Conservation (phyloP, 2,888 invertebrate species). For the Apomyelois bistriatella region DNA sequence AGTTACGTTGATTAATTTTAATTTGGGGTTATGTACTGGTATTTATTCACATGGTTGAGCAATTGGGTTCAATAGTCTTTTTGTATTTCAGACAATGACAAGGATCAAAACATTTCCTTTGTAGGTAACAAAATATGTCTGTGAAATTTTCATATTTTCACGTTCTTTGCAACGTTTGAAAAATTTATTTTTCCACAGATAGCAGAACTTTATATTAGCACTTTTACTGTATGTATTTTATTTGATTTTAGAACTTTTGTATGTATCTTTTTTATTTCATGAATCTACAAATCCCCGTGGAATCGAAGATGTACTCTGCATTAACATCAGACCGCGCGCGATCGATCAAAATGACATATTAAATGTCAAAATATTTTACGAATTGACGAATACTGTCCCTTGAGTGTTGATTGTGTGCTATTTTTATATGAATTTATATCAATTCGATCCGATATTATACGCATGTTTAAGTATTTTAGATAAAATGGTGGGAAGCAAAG, state of each 20-base stretch:
- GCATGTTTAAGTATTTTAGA: too few relatives aligned
- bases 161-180: too few relatives aligned
- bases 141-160: too few relatives aligned
- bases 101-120: too few relatives aligned
- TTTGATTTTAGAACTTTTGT: too few relatives aligned
- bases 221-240: too few relatives aligned
- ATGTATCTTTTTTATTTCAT: neutral
- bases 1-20: constrained; percentile 14
- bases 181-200: too few relatives aligned
- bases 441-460: neutral
- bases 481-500: too few relatives aligned
- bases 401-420: neutral
- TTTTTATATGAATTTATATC: neutral
- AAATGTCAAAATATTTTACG: constrained; percentile 48
- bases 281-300: constrained; percentile 21
- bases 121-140: too few relatives aligned
- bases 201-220: too few relatives aligned
- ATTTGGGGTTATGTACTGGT: constrained; percentile 8
- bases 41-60: neutral
- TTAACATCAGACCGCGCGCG: constrained; percentile 21
- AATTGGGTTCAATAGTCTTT: neutral
- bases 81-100: neutral
- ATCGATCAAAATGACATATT: constrained; percentile 42
- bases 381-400: constrained; percentile 8
- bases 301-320: constrained; percentile 13